A percentile compares a stretch with the other conserved stretches of the same genome.
Conservation (phyloP, 2,113 vertebrate genomes). For the Pagrus major region DNA sequence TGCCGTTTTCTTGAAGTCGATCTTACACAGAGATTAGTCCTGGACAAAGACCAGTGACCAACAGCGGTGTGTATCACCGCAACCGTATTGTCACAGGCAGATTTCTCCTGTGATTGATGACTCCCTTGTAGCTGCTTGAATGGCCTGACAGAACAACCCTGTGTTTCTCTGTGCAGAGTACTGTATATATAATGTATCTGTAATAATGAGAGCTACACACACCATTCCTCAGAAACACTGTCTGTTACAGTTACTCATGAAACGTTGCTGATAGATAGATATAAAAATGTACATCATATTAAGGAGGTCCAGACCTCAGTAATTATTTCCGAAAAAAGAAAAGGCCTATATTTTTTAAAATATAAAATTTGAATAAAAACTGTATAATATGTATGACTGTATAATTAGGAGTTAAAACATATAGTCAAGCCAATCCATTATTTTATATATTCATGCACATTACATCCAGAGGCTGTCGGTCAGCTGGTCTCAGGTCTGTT, state of each 20-base stretch:
- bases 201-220: conserved; percentile 26
- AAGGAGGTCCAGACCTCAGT: too few species aligned
- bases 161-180: conserved; percentile 32
- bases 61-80: conserved; percentile 1
- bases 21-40: conserved; percentile 57
- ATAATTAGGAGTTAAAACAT: too few species aligned
- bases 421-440: too few species aligned
- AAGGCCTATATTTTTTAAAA: too few species aligned
- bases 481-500: too few species aligned
- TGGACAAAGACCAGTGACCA: conserved; percentile 54
- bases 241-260: neutral
- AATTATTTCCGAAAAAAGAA: too few species aligned
- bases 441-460: too few species aligned
- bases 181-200: conserved; percentile 23
- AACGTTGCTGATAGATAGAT: neutral
- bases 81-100: conserved; percentile 49
- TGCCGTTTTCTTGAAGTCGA: conserved; percentile 59
- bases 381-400: too few species aligned
- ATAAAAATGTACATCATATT: neutral
- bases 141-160: conserved; percentile 35
- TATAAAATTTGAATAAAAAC: too few species aligned
- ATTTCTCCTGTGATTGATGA: conserved; percentile 56
- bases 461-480: too few species aligned
- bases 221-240: neutral
- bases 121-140: conserved; percentile 40